Base-by-base conservation (phyloP, 1,140 invertebrate species). In the Cepaea nemoralis region DNA sequence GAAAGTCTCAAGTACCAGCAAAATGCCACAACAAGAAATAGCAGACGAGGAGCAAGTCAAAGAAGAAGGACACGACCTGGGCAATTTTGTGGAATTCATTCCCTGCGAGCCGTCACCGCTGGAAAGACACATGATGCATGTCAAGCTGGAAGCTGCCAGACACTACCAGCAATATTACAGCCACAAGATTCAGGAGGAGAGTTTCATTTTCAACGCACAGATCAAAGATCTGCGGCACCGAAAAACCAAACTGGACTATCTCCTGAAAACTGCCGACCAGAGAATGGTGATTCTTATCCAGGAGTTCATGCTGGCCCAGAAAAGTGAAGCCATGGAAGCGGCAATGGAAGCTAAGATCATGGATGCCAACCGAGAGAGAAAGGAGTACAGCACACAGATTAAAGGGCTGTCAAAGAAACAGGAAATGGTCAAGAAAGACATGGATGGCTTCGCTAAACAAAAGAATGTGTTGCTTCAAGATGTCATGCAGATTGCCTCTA, bases 221-320 rank as follows among this genome's bases (percentile, higher is more conserved):
- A 8, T 80, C n/a, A 71, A 80, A 37, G 0, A 73, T n/a, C 31
- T 80, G 69, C 6, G 48, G 19, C 78, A 80, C 35, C 2, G 39
- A 24, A 80, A 80, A 37, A 1, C 55, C 16, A 80, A 80, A 35
- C 48, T 80, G 12, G 78, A 80, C 27, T 80, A 50, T 45, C 45
- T 71, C 0, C 45, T 73, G 14, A 80, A 80, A 55, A 73, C 42
- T 12, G 78, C 67, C 19, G 78, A 80, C n/a, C 67, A 59, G 22
- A 45, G 69, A 45, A 71, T 73, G 69, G 48, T 59, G 0, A 19
- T 71, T 16, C 59, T 80, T 3, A 80, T 33, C 22, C 31, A 80
- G 19, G 78, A 80, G 48, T 80, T 80, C 39, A 80, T 80, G 33
- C 48, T 80, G 40, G 78, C 78, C 8, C 67, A 73, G 48, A 45